Percentiles rank a stretch among this genome's conserved stretches.
Evolutionary conservation across 2,113 vertebrate genomes (phyloP).

Genomic region (Gopherus flavomarginatus): DNA sequence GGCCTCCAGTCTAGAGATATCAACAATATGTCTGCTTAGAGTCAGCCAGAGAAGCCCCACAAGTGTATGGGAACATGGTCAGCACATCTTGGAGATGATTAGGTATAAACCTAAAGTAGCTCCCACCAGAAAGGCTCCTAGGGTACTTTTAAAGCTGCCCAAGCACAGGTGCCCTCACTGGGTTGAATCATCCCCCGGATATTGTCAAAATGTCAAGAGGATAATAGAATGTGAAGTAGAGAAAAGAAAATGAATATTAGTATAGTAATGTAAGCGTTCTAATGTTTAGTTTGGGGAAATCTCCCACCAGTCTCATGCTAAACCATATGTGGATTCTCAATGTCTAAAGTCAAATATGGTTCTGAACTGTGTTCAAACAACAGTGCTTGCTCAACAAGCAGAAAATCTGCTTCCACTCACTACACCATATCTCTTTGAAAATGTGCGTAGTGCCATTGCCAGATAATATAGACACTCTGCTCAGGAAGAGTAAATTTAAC

Average conservation of each 20-base stretch:
- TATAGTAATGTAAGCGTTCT: background rate
- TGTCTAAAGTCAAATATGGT: background rate
- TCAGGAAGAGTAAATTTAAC: background rate
- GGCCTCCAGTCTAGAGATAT: background rate
- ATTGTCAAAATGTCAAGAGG: background rate
- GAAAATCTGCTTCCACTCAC: background rate
- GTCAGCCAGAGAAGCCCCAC: background rate
- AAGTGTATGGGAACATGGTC: background rate
- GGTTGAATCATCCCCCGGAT: background rate
- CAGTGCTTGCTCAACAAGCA: background rate
- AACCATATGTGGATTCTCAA: background rate
- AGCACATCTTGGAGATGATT: background rate
- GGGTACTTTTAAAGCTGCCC: background rate
- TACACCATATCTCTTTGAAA: background rate
- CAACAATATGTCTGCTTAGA: background rate
- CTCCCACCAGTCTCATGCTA: background rate
- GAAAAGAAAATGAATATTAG: background rate
- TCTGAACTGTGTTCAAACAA: background rate
- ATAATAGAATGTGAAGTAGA: background rate
- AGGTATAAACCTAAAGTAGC: background rate
- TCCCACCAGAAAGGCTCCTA: background rate
- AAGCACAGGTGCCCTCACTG: background rate
- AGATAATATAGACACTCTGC: background rate
- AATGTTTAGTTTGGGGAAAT: background rate
- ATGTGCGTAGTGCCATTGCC: accelerated